A percentile compares a stretch with the other conserved stretches of the same genome.
Evolutionary conservation across 2,113 vertebrate genomes (phyloP).

Genomic region (Ellobius talpinus): DNA sequence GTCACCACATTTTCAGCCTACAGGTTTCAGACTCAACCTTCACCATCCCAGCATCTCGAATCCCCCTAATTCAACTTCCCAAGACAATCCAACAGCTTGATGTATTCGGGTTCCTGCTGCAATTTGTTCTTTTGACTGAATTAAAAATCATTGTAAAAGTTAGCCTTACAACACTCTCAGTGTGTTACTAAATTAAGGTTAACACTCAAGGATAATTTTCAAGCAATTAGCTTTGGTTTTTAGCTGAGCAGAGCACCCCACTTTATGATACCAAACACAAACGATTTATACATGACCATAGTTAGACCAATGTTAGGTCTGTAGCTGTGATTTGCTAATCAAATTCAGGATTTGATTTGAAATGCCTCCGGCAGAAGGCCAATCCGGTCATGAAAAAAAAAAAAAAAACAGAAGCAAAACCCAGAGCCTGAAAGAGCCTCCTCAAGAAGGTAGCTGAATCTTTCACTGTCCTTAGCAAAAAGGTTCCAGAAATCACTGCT

Average conservation of each 20-base stretch:
- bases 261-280: constrained; percentile 77
- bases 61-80: constrained; percentile 3
- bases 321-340: constrained; percentile 75
- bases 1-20: neutral
- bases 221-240: constrained; percentile 79
- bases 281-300: constrained; percentile 64
- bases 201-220: constrained; percentile 72
- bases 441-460: constrained; percentile 64
- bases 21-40: neutral
- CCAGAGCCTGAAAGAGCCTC: constrained; percentile 54
- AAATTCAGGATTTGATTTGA: constrained; percentile 82
- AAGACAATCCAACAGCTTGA: neutral
- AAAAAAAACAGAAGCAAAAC: constrained; percentile 82
- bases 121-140: constrained; percentile 71
- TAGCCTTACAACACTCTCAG: constrained; percentile 70
- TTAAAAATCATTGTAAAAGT: constrained; percentile 76
- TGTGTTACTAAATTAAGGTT: constrained; percentile 78
- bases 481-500: constrained; percentile 79
- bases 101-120: constrained; percentile 55
- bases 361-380: constrained; percentile 77
- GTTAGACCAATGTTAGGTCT: constrained; percentile 59
- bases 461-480: constrained; percentile 67
- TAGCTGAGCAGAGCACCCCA: constrained; percentile 64
- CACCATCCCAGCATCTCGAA: neutral
- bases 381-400: constrained; percentile 78